phyloP scores from a whole-genome alignment of 2,888 invertebrate genomes.

The Xiphydria camelus region DNA sequence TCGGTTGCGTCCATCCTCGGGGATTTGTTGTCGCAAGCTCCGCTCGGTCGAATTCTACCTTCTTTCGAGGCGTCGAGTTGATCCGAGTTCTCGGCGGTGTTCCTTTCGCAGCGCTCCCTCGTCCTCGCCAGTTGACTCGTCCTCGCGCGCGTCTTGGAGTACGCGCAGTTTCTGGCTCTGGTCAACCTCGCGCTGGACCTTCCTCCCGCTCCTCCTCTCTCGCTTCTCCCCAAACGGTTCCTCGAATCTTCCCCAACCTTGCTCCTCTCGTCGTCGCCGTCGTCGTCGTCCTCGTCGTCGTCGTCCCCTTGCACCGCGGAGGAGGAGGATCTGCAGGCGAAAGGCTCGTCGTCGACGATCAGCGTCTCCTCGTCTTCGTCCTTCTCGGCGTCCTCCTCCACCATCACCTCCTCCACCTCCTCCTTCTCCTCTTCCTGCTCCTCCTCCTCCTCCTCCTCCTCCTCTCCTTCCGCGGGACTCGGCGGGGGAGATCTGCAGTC shows the following conservation, averaged over 20 bases:
- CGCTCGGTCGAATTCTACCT: no score
- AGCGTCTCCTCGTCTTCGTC: slow-evolving; percentile 37
- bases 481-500: slow-evolving; percentile 74
- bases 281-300: slow-evolving; percentile 2
- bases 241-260: slow-evolving; percentile 7
- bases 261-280: slow-evolving; percentile 3
- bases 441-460: no score
- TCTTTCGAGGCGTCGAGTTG: slow-evolving; percentile 4
- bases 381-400: slow-evolving; percentile 2
- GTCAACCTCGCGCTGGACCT: not conserved
- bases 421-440: no score
- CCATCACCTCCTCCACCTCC: slow-evolving; percentile 2
- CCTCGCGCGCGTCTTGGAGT: slow-evolving; percentile 6
- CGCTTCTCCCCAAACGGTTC: no score
- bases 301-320: slow-evolving; percentile 29
- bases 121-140: not conserved
- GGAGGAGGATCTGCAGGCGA: slow-evolving; percentile 24
- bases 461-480: slow-evolving; percentile 34
- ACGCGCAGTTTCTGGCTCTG: not conserved
- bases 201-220: not conserved
- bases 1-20: not conserved
- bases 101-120: slow-evolving; percentile 6
- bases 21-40: not conserved
- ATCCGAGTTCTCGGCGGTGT: slow-evolving; percentile 26
- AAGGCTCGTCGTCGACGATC: slow-evolving; percentile 33